phyloP scores from a whole-genome alignment of 2,113 vertebrate species.

The Ovis canadensis region DNA sequence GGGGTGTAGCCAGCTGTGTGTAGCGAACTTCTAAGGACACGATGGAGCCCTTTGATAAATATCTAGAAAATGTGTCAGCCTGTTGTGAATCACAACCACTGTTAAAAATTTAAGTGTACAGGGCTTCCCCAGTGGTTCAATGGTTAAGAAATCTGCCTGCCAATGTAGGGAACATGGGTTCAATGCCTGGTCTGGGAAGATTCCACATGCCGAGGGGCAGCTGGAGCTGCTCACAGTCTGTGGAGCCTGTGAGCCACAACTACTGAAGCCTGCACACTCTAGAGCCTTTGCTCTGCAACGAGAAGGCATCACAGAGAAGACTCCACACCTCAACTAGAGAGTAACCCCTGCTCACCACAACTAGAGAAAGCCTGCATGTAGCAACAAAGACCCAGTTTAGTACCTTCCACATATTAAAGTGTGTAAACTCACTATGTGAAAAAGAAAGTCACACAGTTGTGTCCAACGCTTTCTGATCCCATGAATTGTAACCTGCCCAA shows the following conservation, averaged over 20 bases:
- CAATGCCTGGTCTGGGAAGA: not conserved
- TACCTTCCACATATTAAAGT: not conserved
- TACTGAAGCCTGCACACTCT: not conserved
- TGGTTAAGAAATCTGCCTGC: not conserved
- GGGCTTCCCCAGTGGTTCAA: not conserved
- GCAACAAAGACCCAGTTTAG: not conserved
- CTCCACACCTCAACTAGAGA: not conserved
- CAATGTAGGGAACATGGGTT: not conserved
- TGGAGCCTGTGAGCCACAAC: not conserved
- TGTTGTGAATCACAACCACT: not conserved
- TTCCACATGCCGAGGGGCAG: not conserved
- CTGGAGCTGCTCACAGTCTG: not conserved
- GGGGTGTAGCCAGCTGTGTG: fast-evolving
- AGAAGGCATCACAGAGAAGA: not conserved
- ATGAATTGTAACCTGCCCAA: not conserved
- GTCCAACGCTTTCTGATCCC: not conserved
- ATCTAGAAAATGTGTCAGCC: not conserved
- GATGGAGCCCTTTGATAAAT: not conserved
- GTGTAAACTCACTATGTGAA: not conserved
- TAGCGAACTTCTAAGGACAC: fast-evolving
- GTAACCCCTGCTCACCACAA: not conserved
- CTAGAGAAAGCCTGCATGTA: not conserved
- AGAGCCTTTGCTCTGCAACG: not conserved
- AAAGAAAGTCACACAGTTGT: not conserved
- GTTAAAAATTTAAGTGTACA: not conserved